Base-by-base conservation (phyloP, 64 coral and sea anemone species). In the Dendrophyllia cribrosa region DNA sequence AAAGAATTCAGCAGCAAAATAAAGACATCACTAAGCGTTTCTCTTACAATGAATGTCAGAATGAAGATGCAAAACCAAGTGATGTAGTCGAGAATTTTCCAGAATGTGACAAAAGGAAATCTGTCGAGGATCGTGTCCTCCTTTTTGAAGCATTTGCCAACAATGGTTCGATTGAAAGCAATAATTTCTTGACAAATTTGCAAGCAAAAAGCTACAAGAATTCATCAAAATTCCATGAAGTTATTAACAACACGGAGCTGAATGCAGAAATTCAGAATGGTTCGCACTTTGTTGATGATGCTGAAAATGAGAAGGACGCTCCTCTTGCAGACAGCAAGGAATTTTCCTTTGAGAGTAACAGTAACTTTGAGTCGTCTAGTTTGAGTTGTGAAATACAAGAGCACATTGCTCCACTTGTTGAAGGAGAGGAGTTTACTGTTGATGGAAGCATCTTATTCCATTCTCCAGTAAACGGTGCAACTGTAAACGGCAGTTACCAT, bases 91-190 rank as follows among this genome's bases (percentile, higher is more conserved):
- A 67, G 60, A 47, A 63, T 46, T 43, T 15, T 45, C 56, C 17
- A 5, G 10, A 84, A 3, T 22, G 44, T 24, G 53, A 49, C 6
- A 68, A 84, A 21, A 51, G 60, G 20, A 84, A 65, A 19, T 84
- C 80, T 68, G 80, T 84, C 50, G 80, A 51, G 49, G 46, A 66
- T 50, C 43, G 45, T 11, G 62, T 84, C 6, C 62, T 67, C 44
- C 67, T 84, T 47, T 84, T 84, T 84, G 80, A 84, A 66, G 80
- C 61, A 68, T 50, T n/a, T 68, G 80, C 46, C 9, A 63, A 51
- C 66, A 45, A 84, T 68, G 80, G 45, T 1, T n/a, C 22, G 8
- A 6, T 68, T 22, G 16, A 66, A 50, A 66, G 9, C 17, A 75
- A 14, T 56, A 12, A 56, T 15, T 46, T 75, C 9, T 82, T 60